A percentile compares a stretch with the other conserved stretches of the same genome.
These are phyloP conservation scores for Takifugu flavidus DNA, from an alignment of 2,113 vertebrate genomes.

Conservation along the genomic window DNA sequence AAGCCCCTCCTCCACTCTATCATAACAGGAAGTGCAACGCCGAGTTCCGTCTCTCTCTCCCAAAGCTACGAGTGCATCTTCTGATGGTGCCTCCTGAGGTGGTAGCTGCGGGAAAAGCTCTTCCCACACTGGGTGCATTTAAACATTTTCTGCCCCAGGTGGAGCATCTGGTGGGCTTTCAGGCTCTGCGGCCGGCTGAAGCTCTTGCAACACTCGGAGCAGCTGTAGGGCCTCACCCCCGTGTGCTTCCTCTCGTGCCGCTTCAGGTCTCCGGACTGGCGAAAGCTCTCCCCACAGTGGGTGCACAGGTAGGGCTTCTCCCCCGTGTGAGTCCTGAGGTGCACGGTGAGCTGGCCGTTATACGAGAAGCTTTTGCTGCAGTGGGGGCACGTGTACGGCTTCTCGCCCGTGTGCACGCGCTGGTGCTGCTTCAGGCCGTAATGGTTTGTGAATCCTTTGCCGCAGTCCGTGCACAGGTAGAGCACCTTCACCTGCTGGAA, in stretches of 20 bases:
- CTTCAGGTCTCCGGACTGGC: conserved; percentile 77
- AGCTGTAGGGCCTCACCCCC: conserved; percentile 70
- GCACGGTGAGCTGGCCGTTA: conserved; percentile 74
- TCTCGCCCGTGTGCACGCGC: conserved; percentile 76
- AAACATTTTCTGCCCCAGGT: conserved; percentile 73
- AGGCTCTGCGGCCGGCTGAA: conserved; percentile 79
- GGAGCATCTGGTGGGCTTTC: conserved; percentile 75
- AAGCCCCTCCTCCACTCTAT: too few relatives aligned
- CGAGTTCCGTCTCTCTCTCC: not conserved
- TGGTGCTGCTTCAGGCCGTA: conserved; percentile 75
- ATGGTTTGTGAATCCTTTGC: conserved; percentile 72
- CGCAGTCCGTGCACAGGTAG: conserved; percentile 74
- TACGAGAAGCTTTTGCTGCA: conserved; percentile 75
- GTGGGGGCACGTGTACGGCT: conserved; percentile 68
- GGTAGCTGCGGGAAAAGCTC: conserved; percentile 76
- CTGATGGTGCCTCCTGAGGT: conserved; percentile 75
- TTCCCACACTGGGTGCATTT: conserved; percentile 74
- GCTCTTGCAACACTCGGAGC: conserved; percentile 73
- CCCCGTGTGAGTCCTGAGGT: conserved; percentile 75
- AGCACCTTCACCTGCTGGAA: conserved; percentile 64
- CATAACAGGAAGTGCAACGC: not conserved
- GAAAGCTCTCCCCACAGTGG: conserved; percentile 77
- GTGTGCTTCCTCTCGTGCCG: conserved; percentile 78
- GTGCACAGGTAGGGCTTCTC: conserved; percentile 79
- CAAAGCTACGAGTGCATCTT: conserved; percentile 73